Evolutionary conservation across 1,140 invertebrate genomes (phyloP), one percentile per base, ranked within the genome.

Genomic region (Scaptomyza montana): DNA sequence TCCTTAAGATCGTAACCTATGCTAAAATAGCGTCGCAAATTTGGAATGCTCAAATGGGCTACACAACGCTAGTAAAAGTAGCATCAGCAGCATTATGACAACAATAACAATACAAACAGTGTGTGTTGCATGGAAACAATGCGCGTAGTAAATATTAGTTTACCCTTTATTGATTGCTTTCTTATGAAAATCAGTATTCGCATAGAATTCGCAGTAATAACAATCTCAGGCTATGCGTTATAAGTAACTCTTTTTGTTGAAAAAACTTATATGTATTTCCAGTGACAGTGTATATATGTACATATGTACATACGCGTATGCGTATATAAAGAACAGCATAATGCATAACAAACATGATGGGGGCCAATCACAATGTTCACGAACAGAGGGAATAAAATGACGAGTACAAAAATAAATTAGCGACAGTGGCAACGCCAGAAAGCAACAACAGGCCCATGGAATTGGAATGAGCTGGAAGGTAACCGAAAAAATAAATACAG

Each of bases 11-110:
- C 33, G 33, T 9, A 77, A 79, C 16, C 51, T 67, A 50, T 67
- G 63, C 57, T 54, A 84, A 87, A 89, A 87, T 72, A 84, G 84
- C 84, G 84, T 79, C 85, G 84, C 84, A 89, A 65, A 69, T 77
- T 78, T 39, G 54, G 57, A 66, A 59, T 39, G 19, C 61, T 56
- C 43, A 53, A 77, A 19, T 41, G 73, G 51, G 45, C 33, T 36
- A 68, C 50, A 64, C 43, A 62, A 53, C 39, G 59, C 60, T 36
- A 63, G 56, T 49, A 69, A 30, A 67, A 61, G 43, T 41, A 61
- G 19, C 33, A 36, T 36, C 33, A 36, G 9, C 54, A 33, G 55
- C 46, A 60, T 2, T 33, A 33, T 33, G 33, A 16, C 21, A 43
- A n/a, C 39, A 43, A 43, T 5, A 43, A 43, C 36, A 65, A 28